Evolutionary conservation across 1,140 invertebrate genomes (phyloP).

Genomic region (Drosophila takahashii): DNA sequence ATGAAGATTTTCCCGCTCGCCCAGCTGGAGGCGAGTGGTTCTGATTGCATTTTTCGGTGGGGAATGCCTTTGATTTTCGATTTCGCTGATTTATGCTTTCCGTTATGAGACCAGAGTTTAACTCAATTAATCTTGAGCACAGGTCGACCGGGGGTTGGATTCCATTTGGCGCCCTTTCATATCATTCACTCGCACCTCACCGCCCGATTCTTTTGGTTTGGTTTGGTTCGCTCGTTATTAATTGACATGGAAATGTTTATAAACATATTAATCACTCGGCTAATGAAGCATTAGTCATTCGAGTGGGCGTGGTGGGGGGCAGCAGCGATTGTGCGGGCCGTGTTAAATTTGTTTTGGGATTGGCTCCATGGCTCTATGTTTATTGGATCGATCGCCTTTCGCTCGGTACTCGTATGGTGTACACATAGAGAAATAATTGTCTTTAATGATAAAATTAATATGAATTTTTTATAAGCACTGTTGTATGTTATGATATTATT

Average conservation of each 20-base stretch:
- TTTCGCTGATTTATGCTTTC: conserved; percentile 62
- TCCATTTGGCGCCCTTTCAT: conserved; percentile 67
- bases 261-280: conserved; percentile 79
- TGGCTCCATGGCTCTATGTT: conserved; percentile 38
- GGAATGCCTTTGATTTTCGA: conserved; percentile 36
- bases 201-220: conserved; percentile 16
- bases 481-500: no score
- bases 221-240: conserved; percentile 59
- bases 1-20: conserved; percentile 74
- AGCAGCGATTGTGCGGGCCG: conserved; percentile 32
- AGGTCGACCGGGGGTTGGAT: conserved; percentile 29
- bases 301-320: conserved; percentile 35
- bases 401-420: conserved; percentile 38
- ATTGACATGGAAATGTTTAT: conserved; percentile 81
- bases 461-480: no score
- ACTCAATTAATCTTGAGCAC: conserved; percentile 47
- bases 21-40: conserved; percentile 55
- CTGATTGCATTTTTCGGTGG: conserved; percentile 40
- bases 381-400: conserved; percentile 30
- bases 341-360: conserved; percentile 61
- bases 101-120: conserved; percentile 47
- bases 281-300: conserved; percentile 81
- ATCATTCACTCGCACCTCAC: conserved; percentile 32
- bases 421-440: background rate
- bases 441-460: no score